Percentiles rank a stretch among this genome's conserved stretches.
Evolutionary conservation across 2,113 vertebrate genomes (phyloP).

Genomic region (Aptenodytes patagonicus): DNA sequence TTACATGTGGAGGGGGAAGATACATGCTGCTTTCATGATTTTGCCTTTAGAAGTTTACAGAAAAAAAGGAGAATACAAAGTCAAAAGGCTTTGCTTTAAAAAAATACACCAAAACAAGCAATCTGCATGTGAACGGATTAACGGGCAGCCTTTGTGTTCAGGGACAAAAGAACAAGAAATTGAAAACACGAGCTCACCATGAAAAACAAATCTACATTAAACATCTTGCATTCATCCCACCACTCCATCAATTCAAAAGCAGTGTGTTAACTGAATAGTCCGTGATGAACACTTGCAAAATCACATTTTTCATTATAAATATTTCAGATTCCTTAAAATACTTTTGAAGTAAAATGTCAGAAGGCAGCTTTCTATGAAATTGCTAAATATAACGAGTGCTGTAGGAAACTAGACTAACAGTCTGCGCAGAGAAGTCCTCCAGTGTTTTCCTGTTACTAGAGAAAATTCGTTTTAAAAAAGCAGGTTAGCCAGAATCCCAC

Average conservation of each 20-base stretch:
- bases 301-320: background rate
- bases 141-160: background rate
- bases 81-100: background rate
- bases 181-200: background rate
- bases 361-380: background rate
- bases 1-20: conserved; percentile 38
- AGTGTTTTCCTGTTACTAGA: background rate
- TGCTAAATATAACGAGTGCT: background rate
- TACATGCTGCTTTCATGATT: background rate
- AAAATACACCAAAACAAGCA: background rate
- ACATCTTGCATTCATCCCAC: background rate
- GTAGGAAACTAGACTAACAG: background rate
- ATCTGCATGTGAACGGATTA: background rate
- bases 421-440: background rate
- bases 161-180: conserved; percentile 6
- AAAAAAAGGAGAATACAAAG: background rate
- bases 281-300: background rate
- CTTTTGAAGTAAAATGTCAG: background rate
- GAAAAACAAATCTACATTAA: background rate
- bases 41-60: conserved; percentile 9
- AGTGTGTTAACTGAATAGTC: background rate
- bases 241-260: background rate
- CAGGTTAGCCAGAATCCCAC: background rate
- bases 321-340: background rate
- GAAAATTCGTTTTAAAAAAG: accelerated